A percentile compares a stretch with the other conserved stretches of the same genome.
Conservation (phyloP, 2,888 invertebrate species). For the Saturnia pavonia region DNA sequence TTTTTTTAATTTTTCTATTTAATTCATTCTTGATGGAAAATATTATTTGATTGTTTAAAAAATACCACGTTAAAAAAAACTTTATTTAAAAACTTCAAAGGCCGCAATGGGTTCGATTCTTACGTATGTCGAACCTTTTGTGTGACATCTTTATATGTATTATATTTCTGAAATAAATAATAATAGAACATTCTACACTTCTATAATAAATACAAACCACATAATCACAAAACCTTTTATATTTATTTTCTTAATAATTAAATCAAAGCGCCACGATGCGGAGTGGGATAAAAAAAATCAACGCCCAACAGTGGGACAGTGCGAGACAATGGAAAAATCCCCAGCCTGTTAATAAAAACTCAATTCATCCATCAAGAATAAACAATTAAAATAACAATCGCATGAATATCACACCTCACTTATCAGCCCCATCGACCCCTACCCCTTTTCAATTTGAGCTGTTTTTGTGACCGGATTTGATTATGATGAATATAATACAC, state of each 20-base stretch:
- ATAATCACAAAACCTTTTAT: too few relatives aligned
- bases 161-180: too few relatives aligned
- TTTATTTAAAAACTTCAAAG: too few relatives aligned
- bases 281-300: neutral
- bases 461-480: slow-evolving; percentile 9
- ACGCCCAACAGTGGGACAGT: neutral
- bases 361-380: neutral
- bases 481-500: neutral
- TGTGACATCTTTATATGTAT: too few relatives aligned
- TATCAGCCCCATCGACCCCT: neutral
- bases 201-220: too few relatives aligned
- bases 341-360: neutral
- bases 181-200: too few relatives aligned
- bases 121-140: too few relatives aligned
- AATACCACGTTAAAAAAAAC: too few relatives aligned
- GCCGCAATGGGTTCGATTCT: too few relatives aligned
- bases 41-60: neutral
- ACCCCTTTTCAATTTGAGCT: slow-evolving; percentile 1
- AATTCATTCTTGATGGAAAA: neutral
- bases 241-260: neutral
- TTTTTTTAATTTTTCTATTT: neutral
- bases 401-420: neutral
- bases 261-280: neutral
- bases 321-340: neutral
- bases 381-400: neutral